phyloP scores from a whole-genome alignment of 2,797 vertebrate species.

The Tauraco hartlaubi region DNA sequence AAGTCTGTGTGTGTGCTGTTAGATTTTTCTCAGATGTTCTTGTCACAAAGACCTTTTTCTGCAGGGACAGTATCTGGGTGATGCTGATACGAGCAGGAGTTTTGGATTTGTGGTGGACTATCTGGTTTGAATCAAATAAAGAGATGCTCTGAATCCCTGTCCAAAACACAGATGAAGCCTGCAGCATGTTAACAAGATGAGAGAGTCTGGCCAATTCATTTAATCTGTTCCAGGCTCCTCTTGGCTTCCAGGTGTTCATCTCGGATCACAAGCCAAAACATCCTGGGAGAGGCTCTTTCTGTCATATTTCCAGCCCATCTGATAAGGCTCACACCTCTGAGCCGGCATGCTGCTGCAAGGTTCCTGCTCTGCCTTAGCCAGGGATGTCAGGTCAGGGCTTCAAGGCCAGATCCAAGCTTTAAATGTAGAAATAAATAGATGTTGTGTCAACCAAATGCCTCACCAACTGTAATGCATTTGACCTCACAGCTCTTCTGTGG shows the following conservation, averaged over 20 bases:
- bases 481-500: not conserved
- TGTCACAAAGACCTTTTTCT: not conserved
- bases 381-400: not conserved
- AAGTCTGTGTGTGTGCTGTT: not conserved
- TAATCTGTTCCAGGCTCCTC: slow-evolving; percentile 47
- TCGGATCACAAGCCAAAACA: slow-evolving; percentile 44
- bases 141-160: slow-evolving; percentile 15
- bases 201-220: slow-evolving; percentile 52
- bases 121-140: slow-evolving; percentile 51
- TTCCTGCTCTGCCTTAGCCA: not conserved
- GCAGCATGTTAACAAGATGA: slow-evolving; percentile 52
- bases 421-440: not conserved
- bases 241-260: slow-evolving; percentile 55
- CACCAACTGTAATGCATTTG: not conserved
- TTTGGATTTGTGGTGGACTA: slow-evolving; percentile 8
- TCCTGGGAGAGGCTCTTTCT: slow-evolving; percentile 54
- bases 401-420: not conserved
- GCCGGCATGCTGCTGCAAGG: slow-evolving; percentile 7
- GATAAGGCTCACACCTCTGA: not conserved
- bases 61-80: not conserved
- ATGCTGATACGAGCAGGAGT: not conserved
- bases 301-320: slow-evolving; percentile 43
- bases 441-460: not conserved
- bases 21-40: not conserved
- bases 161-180: slow-evolving; percentile 41